Base-by-base conservation (phyloP, 2,113 vertebrate genomes). In the Geococcyx californianus region DNA sequence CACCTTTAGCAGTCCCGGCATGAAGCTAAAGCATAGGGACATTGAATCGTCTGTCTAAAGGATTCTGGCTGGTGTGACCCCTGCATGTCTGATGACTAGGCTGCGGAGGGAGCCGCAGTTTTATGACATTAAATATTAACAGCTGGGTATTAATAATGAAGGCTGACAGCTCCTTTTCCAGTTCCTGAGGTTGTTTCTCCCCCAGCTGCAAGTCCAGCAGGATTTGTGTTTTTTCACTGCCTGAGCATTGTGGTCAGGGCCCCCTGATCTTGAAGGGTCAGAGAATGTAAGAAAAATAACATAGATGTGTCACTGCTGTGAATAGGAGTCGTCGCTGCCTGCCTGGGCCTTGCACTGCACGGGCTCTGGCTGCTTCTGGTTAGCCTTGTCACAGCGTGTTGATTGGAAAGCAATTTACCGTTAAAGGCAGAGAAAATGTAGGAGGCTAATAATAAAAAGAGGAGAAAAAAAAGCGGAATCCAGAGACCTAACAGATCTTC, bases 81-180 rank as follows among this genome's bases (percentile, higher is more conserved):
- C 56, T 96, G 96, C 87, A 93, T 97, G 97, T 98, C 97, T 98
- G 96, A 97, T 97, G 98, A 97, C 87, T 95, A 94, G 77, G 96
- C 94, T 93, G 97, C 9, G 95, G 97, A 97, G 97, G 96, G 97
- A 98, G 96, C 97, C 94, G 95, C 77, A 95, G 98, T 98, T 99
- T 98, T 98, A 98, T 98, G 98, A 98, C 98, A 99, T 99, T 99
- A 99, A 99, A 99, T 99, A 99, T 99, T 99, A 99, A 99, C 98
- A 98, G 98, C 95, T 97, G 97, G 98, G 97, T 98, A 99, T 99
- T 98, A 99, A 99, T 99, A 99, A 99, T 98, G 98, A 98, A 99
- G 98, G 98, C 98, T 99, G 98, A 98, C 98, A 99, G 98, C 97
- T 98, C 98, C 98, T 98, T 98, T 98, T 95, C 62, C 97, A 75